Conservation (phyloP, 1,140 invertebrate genomes). For the Anadara kagoshimensis region DNA sequence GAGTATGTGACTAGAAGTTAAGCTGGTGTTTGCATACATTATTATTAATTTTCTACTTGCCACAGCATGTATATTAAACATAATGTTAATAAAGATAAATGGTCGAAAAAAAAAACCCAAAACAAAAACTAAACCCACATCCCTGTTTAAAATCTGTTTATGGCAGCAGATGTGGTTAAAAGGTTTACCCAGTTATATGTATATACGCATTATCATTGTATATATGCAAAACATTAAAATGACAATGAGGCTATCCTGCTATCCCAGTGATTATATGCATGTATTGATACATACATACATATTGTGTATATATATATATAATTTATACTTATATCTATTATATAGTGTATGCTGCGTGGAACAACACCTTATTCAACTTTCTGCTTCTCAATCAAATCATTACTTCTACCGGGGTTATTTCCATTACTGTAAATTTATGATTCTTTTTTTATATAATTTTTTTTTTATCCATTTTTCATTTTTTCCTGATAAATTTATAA, state of each 20-base stretch:
- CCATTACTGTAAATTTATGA: background rate
- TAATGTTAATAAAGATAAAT: background rate
- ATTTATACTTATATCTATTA: no score
- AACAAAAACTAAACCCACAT: background rate
- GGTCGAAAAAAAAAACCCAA: background rate
- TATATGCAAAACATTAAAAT: no score
- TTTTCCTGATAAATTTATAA: background rate
- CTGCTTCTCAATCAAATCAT: background rate
- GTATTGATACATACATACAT: no score
- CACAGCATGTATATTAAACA: no score
- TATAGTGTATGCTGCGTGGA: conserved; percentile 8
- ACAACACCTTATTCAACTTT: conserved; percentile 3
- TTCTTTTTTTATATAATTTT: background rate
- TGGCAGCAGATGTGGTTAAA: background rate
- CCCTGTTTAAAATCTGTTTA: background rate
- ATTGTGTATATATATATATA: background rate
- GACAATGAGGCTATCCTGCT: no score
- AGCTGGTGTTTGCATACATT: conserved; percentile 28
- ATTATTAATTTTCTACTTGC: conserved; percentile 3
- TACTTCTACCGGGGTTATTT: background rate
- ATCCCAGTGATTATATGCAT: no score
- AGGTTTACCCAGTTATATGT: background rate
- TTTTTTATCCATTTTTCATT: background rate
- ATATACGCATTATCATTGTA: no score
- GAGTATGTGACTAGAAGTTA: conserved; percentile 67